Evolutionary conservation across 2,113 vertebrate species (phyloP).

Genomic region (Mungos mungo): DNA sequence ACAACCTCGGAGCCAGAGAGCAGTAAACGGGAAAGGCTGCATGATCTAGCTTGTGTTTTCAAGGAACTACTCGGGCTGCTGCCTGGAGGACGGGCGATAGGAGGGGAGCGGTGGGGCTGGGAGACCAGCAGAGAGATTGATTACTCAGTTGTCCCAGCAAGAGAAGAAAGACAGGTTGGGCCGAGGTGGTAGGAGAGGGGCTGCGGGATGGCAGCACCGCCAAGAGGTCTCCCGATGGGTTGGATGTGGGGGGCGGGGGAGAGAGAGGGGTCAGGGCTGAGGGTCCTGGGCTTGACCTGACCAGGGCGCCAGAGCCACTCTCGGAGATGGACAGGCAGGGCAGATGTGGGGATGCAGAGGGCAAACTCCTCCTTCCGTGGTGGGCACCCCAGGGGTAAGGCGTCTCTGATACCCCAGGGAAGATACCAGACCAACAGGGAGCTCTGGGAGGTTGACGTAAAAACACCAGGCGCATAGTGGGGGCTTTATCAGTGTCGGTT

Average conservation of each 20-base stretch:
- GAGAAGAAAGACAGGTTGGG: not conserved
- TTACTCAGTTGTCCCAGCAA: not conserved
- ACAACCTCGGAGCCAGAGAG: fast-evolving
- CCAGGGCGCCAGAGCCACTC: not conserved
- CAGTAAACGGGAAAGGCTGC: not conserved
- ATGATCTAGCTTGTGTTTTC: fast-evolving
- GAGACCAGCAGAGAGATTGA: not conserved
- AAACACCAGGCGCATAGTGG: fast-evolving
- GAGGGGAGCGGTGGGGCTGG: not conserved
- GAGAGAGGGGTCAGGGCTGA: not conserved
- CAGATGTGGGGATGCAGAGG: fast-evolving
- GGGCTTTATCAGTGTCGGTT: fast-evolving
- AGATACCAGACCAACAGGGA: not conserved
- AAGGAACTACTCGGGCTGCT: not conserved
- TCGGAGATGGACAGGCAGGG: too few species aligned
- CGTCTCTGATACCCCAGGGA: not conserved
- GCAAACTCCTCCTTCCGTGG: not conserved
- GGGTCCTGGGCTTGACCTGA: not conserved
- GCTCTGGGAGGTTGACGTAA: not conserved
- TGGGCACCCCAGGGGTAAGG: not conserved
- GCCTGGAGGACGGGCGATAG: fast-evolving
- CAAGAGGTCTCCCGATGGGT: not conserved
- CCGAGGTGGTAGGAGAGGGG: too few species aligned
- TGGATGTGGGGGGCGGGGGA: too few species aligned
- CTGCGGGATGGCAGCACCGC: fast-evolving